These are phyloP conservation scores for Athene noctua DNA, from an alignment of 2,113 vertebrate genomes.

Conservation along the genomic window DNA sequence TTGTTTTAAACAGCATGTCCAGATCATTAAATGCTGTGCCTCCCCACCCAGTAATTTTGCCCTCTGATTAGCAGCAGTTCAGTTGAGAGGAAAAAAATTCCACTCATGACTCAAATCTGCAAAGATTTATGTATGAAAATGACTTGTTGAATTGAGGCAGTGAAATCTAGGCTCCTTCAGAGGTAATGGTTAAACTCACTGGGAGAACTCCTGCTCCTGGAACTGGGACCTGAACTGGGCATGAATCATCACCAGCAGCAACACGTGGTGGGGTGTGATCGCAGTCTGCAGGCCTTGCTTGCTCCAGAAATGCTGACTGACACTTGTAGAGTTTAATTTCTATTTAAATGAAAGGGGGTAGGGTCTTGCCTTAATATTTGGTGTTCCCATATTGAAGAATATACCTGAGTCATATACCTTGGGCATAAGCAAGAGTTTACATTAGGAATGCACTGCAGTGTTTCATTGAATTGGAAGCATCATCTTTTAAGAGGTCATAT, in stretches of 20 bases:
- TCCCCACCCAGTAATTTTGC: background rate
- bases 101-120: background rate
- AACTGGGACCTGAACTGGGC: background rate
- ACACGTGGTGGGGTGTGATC: background rate
- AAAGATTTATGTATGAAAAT: background rate
- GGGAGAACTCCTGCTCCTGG: background rate
- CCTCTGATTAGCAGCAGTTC: background rate
- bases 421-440: background rate
- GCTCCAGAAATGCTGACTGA: background rate
- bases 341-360: background rate
- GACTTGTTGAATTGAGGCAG: background rate
- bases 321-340: background rate
- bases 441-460: background rate
- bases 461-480: background rate
- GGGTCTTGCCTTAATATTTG: background rate
- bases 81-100: background rate
- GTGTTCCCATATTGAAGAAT: background rate
- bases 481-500: background rate
- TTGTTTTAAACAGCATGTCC: background rate
- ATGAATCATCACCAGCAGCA: background rate
- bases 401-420: background rate
- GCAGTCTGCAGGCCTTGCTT: background rate
- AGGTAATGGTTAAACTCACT: background rate
- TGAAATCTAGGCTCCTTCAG: background rate
- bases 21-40: background rate